Evolutionary conservation across 2,888 invertebrate species (phyloP).

Genomic region (Branchinecta sandiegonensis): DNA sequence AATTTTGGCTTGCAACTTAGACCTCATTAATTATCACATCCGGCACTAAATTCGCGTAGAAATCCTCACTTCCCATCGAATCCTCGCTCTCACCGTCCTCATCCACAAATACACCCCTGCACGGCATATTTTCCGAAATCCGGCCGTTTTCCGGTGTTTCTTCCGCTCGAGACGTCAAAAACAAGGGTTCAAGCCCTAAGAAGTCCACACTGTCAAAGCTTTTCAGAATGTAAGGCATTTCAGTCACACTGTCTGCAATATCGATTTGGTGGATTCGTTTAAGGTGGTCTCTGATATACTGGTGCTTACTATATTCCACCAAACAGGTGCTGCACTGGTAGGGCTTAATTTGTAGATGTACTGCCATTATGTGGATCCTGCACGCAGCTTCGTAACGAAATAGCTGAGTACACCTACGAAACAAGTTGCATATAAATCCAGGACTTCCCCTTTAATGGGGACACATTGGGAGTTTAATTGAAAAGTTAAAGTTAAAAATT

Average conservation of each 20-base stretch:
- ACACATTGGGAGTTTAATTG: no score
- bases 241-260: neutral
- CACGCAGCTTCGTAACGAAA: neutral
- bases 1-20: no score
- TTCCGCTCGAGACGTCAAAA: neutral
- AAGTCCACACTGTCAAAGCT: slow-evolving; percentile 11
- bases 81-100: neutral
- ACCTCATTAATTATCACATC: neutral
- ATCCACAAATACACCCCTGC: neutral
- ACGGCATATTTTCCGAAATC: neutral
- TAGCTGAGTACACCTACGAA: slow-evolving; percentile 3
- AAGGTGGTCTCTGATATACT: neutral
- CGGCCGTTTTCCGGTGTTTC: neutral
- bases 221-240: neutral
- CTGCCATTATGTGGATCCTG: neutral
- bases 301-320: neutral
- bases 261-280: neutral
- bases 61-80: neutral
- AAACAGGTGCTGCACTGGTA: neutral
- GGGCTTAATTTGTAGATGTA: neutral
- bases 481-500: no score
- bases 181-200: neutral
- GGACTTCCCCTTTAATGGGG: no score
- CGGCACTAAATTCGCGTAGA: neutral
- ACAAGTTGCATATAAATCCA: neutral